Evolutionary conservation across 2,797 vertebrate species (phyloP).

Genomic region (Gouania willdenowi): DNA sequence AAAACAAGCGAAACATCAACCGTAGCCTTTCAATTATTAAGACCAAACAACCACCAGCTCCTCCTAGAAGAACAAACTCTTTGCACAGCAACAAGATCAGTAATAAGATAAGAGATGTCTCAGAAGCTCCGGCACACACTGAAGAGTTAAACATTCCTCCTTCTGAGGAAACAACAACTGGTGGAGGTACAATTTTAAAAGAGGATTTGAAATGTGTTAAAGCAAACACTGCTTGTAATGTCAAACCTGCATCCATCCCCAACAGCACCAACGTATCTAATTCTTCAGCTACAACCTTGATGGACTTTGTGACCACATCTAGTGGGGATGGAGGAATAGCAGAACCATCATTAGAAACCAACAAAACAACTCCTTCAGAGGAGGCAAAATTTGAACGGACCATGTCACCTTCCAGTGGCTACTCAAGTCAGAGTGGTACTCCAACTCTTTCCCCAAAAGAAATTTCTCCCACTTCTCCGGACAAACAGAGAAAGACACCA

Average conservation of each 20-base stretch:
- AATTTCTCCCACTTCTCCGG: constrained; percentile 74
- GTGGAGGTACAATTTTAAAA: constrained; percentile 27
- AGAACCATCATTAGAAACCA: constrained; percentile 28
- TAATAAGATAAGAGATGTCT: constrained; percentile 54
- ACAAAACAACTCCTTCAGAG: constrained; percentile 57
- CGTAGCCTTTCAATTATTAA: constrained; percentile 88
- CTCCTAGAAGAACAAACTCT: constrained; percentile 85
- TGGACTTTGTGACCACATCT: constrained; percentile 18
- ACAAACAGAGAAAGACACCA: constrained; percentile 76
- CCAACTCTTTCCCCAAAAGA: constrained; percentile 86
- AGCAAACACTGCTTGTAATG: constrained; percentile 27
- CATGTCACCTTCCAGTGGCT: constrained; percentile 94
- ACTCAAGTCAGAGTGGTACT: constrained; percentile 95
- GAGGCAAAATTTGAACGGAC: constrained; percentile 85
- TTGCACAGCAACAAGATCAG: constrained; percentile 74
- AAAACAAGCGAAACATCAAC: constrained; percentile 74
- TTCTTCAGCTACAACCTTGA: constrained; percentile 31
- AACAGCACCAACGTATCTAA: constrained; percentile 35
- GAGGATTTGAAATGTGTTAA: constrained; percentile 50
- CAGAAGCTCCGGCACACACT: constrained; percentile 24
- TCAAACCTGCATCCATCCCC: constrained; percentile 21
- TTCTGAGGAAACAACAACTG: constrained; percentile 10
- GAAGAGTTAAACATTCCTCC: constrained; percentile 34
- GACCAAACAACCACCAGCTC: constrained; percentile 83
- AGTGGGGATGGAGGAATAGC: constrained; percentile 5